Evolutionary conservation across 2,113 vertebrate genomes (phyloP), one percentile per base, ranked within the genome.

Genomic region (Malaclemys terrapin): DNA sequence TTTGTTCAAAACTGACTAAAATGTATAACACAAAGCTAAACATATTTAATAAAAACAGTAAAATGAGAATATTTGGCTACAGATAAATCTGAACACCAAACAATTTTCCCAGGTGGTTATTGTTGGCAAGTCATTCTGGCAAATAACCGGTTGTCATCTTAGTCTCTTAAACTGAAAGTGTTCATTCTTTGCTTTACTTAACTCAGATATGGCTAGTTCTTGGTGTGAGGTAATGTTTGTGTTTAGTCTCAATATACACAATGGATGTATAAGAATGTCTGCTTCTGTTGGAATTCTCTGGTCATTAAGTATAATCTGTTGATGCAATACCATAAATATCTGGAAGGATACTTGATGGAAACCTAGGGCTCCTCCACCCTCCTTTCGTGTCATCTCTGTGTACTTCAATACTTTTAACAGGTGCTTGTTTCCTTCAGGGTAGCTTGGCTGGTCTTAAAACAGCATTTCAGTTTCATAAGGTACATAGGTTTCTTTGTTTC

Each of bases 391-490:
- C 80, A 24, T 75, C 8, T 45, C 2, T 24, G 52, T 0, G 0
- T 27, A 20, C 1, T 22, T 0, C 83, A 47, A 1, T 3, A 8
- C 25, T 10, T 57, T 1, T 53, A 75, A 78, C 0, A 75, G 2
- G 2, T 6, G 1, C 75, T 92, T 13, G 7, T 2, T 89, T 82
- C 16, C 19, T 90, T 59, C 16, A 78, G 9, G 2, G 78, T 62
- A 22, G 45, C 1, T 9, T 91, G 1, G 20, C 29, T 92, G 9
- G 22, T 52, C 10, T 38, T 89, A 65, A 1, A 1, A 19, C 14
- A 2, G 17, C 0, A 0, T 27, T 85, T 62, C 27, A 31, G 57
- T 31, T 62, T 75, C 31, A 3, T 54, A 56, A 84, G 1, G 1
- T 78, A 14, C 14, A 11, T 45, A 45, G 45, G 12, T 62, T 27